Percentiles rank a stretch among this genome's conserved stretches.
These are phyloP conservation scores for Leptinotarsa rubiginosa DNA, from an alignment of 2,888 invertebrate species.

Conservation along the genomic window DNA sequence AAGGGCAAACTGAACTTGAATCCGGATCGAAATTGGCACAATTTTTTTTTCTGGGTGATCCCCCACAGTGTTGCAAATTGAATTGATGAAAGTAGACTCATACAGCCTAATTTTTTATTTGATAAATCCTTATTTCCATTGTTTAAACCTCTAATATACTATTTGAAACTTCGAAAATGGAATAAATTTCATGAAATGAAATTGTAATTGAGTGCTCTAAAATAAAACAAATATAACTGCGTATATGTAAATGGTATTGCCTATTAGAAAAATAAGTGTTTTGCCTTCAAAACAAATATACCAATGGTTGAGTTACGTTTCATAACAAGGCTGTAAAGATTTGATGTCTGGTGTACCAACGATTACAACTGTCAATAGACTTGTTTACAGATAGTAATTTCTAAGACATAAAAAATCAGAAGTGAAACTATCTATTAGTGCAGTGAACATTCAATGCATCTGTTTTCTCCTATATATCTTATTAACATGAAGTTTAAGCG, in stretches of 20 bases:
- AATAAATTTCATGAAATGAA: constrained; percentile 26
- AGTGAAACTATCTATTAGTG: neutral
- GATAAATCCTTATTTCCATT: constrained; percentile 29
- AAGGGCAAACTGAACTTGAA: too few species aligned
- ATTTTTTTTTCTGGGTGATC: too few species aligned
- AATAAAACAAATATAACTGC: constrained; percentile 39
- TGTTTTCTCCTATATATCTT: neutral
- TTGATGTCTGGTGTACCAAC: neutral
- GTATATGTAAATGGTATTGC: constrained; percentile 37
- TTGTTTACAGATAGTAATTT: neutral
- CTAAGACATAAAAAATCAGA: too few species aligned
- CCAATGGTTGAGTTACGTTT: neutral
- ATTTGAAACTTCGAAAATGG: constrained; percentile 23
- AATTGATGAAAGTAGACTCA: constrained; percentile 25
- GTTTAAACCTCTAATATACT: constrained; percentile 29
- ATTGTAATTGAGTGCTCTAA: constrained; percentile 38
- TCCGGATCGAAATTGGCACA: too few species aligned
- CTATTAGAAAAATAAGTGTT: constrained; percentile 40
- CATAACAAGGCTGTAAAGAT: constrained; percentile 19
- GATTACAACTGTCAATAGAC: neutral
- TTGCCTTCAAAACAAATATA: constrained; percentile 38
- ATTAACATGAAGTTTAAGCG: neutral
- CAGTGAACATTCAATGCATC: neutral
- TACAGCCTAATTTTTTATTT: constrained; percentile 30
- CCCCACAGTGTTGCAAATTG: constrained; percentile 16